These are phyloP conservation scores for Trachythela sp. DNA, from an alignment of 64 coral and sea anemone genomes.

Conservation along the genomic window DNA sequence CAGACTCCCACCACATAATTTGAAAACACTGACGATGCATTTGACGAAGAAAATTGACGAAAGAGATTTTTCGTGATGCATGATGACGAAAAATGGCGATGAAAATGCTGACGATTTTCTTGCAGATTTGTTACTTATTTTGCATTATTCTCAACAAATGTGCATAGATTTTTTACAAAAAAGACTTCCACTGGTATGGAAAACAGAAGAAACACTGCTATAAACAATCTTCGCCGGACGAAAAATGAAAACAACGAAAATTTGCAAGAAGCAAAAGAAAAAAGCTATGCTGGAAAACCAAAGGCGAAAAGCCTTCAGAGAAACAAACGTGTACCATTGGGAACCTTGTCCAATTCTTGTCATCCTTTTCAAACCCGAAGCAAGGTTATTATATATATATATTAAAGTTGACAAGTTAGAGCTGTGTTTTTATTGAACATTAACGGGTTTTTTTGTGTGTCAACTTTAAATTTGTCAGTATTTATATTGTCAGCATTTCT, in stretches of 20 bases:
- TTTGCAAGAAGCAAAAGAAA: neutral
- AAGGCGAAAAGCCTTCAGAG: neutral
- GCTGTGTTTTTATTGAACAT: neutral
- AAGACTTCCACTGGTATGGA: neutral
- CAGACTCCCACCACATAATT: neutral
- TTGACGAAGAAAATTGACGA: neutral
- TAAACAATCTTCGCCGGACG: neutral
- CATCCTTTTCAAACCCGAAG: neutral
- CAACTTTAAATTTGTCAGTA: neutral
- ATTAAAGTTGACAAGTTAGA: neutral
- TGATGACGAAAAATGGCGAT: conserved; percentile 1
- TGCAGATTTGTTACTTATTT: neutral
- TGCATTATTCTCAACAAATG: neutral
- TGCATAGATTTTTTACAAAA: neutral
- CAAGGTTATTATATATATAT: neutral
- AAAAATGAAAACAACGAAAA: neutral
- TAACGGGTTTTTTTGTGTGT: neutral
- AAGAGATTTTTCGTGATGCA: neutral
- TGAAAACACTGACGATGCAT: neutral
- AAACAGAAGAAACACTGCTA: neutral
- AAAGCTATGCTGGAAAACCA: neutral
- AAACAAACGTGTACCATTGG: neutral
- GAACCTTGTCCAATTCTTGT: neutral
- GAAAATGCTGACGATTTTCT: neutral
- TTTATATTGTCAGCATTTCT: neutral